Conservation (phyloP, 2,113 vertebrate species). For the Australoheros scitulus region DNA sequence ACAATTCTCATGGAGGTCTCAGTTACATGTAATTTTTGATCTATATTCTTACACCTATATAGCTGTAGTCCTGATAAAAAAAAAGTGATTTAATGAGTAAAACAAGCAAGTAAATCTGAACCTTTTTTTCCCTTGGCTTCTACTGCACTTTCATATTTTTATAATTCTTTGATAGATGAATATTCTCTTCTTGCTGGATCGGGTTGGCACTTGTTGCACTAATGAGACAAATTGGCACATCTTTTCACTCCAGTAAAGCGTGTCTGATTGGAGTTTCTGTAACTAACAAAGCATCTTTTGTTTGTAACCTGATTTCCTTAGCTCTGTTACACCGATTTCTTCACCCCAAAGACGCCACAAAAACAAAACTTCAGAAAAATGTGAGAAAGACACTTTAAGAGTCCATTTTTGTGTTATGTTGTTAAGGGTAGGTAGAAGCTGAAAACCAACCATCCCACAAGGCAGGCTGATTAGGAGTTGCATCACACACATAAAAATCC, state of each 20-base stretch:
- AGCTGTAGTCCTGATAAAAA: too few relatives aligned
- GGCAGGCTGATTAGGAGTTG: not conserved
- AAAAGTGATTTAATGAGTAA: not conserved
- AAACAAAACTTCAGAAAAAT: not conserved
- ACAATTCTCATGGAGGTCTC: too few relatives aligned
- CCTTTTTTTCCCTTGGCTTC: not conserved
- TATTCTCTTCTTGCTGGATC: not conserved
- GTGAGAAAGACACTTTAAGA: not conserved
- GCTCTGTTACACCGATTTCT: not conserved
- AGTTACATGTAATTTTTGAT: too few relatives aligned
- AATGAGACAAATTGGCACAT: not conserved
- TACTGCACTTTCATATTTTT: not conserved
- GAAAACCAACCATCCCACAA: not conserved
- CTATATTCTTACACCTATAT: too few relatives aligned
- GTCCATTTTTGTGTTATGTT: not conserved
- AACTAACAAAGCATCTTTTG: not conserved
- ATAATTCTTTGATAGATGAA: not conserved
- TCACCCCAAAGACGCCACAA: not conserved
- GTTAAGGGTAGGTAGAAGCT: not conserved
- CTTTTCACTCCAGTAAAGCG: not conserved
- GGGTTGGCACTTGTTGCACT: not conserved
- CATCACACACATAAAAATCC: conserved; percentile 7
- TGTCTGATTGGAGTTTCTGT: not conserved
- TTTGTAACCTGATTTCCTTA: not conserved
- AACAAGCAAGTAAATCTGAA: not conserved